Evolutionary conservation across 2,888 invertebrate genomes (phyloP), one percentile per base, ranked within the genome.

Genomic region (Homarus gammarus): DNA sequence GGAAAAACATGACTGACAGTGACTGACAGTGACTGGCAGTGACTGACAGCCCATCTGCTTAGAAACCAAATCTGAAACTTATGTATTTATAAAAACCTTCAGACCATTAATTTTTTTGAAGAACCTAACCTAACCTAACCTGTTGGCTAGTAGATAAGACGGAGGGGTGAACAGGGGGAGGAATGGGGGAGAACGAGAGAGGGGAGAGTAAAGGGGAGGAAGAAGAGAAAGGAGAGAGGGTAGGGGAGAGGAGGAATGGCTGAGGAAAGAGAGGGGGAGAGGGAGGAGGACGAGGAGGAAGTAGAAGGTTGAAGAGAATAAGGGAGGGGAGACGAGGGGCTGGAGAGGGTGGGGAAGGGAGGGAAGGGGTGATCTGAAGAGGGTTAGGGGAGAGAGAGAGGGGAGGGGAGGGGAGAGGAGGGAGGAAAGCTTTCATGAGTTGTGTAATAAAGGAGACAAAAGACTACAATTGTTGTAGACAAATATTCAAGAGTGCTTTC

Each of bases 401-500:
- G 36, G 22, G n/a, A 15, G 12, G 31, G 36, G 18, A 27, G 27
- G 38, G 12, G n/a, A n/a, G 64, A 38, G 2, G 0, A 10, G 5
- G 1, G 33, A 40, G 5, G 40, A 44, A 27, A 36, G 44, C n/a
- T 73, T n/a, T 38, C 73, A 73, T 38, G 38, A 73, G 36, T 40
- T 73, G 38, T 27, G 38, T 73, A 36, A 73, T 73, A 38, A 18
- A 40, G 38, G 38, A 73, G 18, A 38, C 73, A 73, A 73, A 73
- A 38, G n/a, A 38, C 38, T 36, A 38, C n/a, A 38, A 38, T 73
- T 73, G 36, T 73, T 73, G n/a, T 73, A 38, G 18, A 38, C 73
- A 40, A 73, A 73, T 73, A 38, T 73, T 73, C 73, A 38, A 40
- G 40, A 73, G 73, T 38, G 38, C 38, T 73, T 70, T 73, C 38